These are phyloP conservation scores for Megaceryle alcyon DNA, from an alignment of 2,797 vertebrate species.

Conservation along the genomic window DNA sequence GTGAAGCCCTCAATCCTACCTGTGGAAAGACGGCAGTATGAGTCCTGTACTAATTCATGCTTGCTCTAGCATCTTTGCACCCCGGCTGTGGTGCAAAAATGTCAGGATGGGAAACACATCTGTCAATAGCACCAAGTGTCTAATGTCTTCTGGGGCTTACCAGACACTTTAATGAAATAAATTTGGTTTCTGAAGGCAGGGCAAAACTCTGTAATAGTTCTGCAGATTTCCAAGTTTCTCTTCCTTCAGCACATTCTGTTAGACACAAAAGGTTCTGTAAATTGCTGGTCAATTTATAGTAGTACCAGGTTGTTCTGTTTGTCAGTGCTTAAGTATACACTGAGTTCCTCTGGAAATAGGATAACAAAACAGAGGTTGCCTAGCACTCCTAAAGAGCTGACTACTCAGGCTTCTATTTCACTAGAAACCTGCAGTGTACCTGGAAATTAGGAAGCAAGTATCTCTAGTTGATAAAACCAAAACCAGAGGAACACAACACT, in stretches of 20 bases:
- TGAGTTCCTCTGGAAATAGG: not conserved
- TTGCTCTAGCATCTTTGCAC: not conserved
- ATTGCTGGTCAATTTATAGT: not conserved
- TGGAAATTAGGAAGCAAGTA: constrained; percentile 16
- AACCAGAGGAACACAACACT: not conserved
- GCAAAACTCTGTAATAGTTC: not conserved
- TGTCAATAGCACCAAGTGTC: not conserved
- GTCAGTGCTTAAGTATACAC: not conserved
- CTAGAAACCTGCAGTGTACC: not conserved
- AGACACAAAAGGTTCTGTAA: not conserved
- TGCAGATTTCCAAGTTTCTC: not conserved
- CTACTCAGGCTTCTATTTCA: not conserved
- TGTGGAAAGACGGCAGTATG: not conserved
- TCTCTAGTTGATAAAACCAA: not conserved
- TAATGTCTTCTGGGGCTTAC: not conserved
- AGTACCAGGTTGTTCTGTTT: not conserved
- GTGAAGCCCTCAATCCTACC: not conserved
- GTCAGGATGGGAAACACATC: not conserved
- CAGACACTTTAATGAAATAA: not conserved
- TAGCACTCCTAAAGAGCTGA: not conserved
- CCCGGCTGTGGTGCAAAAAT: not conserved
- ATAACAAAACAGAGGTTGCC: not conserved
- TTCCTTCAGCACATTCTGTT: not conserved
- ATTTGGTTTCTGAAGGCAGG: not conserved
- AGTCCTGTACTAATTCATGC: not conserved